Evolutionary conservation across 2,113 vertebrate species (phyloP).

Genomic region (Mesoclemmys tuberculata): DNA sequence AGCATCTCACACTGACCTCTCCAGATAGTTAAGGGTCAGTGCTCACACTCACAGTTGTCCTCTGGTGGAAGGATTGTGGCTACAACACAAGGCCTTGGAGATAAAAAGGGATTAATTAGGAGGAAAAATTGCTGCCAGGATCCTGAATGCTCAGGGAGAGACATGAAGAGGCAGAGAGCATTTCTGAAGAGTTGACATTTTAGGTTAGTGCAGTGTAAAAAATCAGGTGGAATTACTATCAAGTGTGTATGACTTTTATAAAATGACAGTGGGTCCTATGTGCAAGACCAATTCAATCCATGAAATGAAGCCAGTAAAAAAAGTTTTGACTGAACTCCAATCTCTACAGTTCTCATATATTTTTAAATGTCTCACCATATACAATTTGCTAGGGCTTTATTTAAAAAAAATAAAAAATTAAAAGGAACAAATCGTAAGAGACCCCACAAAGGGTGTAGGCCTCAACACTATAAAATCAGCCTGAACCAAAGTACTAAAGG

Average conservation of each 20-base stretch:
- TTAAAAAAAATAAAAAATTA: background rate
- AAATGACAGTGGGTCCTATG: constrained; percentile 4
- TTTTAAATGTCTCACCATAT: constrained; percentile 27
- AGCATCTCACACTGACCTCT: background rate
- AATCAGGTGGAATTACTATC: constrained; percentile 21
- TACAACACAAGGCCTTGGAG: background rate
- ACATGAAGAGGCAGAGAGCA: background rate
- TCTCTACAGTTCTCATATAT: background rate
- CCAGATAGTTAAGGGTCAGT: background rate
- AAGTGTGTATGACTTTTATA: background rate
- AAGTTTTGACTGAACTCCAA: background rate
- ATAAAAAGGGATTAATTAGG: constrained; percentile 40
- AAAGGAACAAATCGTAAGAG: constrained; percentile 38
- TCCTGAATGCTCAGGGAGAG: background rate
- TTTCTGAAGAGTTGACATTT: constrained; percentile 32
- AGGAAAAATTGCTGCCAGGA: background rate
- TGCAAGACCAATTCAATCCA: background rate
- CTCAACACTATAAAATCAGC: too few relatives aligned
- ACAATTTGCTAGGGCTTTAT: background rate
- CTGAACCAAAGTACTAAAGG: too few relatives aligned
- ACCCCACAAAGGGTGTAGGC: too few relatives aligned
- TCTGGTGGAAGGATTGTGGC: background rate
- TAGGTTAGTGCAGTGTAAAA: constrained; percentile 17
- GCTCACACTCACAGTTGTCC: background rate
- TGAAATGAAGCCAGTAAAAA: background rate